Evolutionary conservation across 2,888 invertebrate genomes (phyloP), one percentile per base, ranked within the genome.

Genomic region (Ornithoptera alexandrae): DNA sequence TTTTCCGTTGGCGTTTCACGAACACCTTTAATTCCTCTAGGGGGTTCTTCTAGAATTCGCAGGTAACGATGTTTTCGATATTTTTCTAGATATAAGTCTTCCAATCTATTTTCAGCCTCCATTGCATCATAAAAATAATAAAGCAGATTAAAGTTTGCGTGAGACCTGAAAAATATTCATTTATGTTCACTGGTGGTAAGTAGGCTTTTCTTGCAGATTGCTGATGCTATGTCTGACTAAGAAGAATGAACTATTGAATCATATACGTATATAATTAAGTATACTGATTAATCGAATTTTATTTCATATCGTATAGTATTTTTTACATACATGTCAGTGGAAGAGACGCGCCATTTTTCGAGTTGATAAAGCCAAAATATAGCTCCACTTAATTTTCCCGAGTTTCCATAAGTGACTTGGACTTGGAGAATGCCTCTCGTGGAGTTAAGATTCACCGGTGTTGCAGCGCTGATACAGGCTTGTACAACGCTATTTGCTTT

Each of bases 81-180:
- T 0, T 94, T 84, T 65, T 96, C 94, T 60, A 98, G 87, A 72
- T 93, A 89, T 75, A 96, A 96, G 61, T 95, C 94, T 57, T 94
- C 93, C 58, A 96, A 88, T 69, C 94, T 93, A 68, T 95, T 95
- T 22, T 94, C 93, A 17, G 95, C 93, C 75, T 95, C 95, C 83
- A 98, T 94, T 6, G 95, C 97, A 81, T 98, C 97, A 85, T 97
- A 97, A 75, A 98, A 95, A 83, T 97, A 98, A 88, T 98, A 98
- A 73, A 98, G 94, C 30, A 97, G 94, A 84, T 98, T 96, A 82
- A 97, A 98, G 81, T 97, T 98, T 65, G 97, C 95, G 84, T 98
- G 97, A 72, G 94, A 94, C 93, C 97, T 97, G 85, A 57, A 93
- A 91, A 68, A 67, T 71, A 71, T 53, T 53, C 2, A 17, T 53